Base-by-base conservation (phyloP, 2,797 vertebrate species). In the Hozukius guyotensis region DNA sequence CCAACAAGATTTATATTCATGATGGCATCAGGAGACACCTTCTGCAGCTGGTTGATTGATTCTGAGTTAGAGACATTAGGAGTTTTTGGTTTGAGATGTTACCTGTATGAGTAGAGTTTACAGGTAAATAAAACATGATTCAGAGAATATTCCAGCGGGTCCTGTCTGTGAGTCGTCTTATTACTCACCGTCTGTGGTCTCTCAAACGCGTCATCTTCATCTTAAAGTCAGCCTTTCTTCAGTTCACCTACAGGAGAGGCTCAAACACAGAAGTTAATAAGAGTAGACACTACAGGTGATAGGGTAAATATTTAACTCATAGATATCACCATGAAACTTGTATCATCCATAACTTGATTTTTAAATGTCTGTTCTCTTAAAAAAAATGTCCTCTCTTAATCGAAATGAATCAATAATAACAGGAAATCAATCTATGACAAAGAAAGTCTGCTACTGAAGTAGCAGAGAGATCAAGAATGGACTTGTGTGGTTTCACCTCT, bases 401-500 rank as follows among this genome's bases (percentile, higher is more conserved):
- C 25, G n/a, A 31, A 64, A 14, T 62, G 10, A 75, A 32, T 49
- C 3, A 11, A 1, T 6, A 10, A 12, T 8, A 20, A 24, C 1
- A 49, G 29, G 27, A 72, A 69, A 4, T 27, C 3, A 16, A 63
- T 52, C 18, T 2, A 22, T 13, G 25, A 66, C 13, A 4, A 46
- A 75, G 49, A 36, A 11, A 7, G 52, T 64, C 36, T 70, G n/a
- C 22, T 34, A n/a, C 6, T 34, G 22, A 72, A 60, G 20, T 7
- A 69, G 24, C 24, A n/a, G 27, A 29, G 6, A 56, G 11, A 66
- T 83, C 75, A 72, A 70, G 83, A 85, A 49, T 14, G 6, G 70
- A 78, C 75, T 79, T 78, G 70, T 74, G 49, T 34, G 29, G 52
- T 61, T 62, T 63, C 46, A 70, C 69, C 24, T 57, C 62, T 83